Conservation (phyloP, 2,113 vertebrate species). For the human (Homo sapiens) region GRCh38 chr7:36265501-36266000, state of each 20-base stretch:
- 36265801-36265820: not conserved
- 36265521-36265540: not conserved
- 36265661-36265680: not conserved
- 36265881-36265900: not conserved
- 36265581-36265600: not conserved
- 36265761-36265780: not conserved
- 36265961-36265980: not conserved
- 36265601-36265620: not conserved
- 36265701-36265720: not conserved
- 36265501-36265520: not conserved
- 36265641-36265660: not conserved
- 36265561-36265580: not conserved
- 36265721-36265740: not conserved
- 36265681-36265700: not conserved
- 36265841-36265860: not conserved
- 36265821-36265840: not conserved
- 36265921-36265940: not conserved
- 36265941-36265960: not conserved
- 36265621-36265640: not conserved
- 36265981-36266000: rapidly evolving
- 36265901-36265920: not conserved
- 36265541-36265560: not conserved
- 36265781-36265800: not conserved
- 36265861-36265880: not conserved
- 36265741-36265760: not conserved